phyloP scores from a whole-genome alignment of 2,888 invertebrate genomes.

The Leptinotarsa tumamoca region DNA sequence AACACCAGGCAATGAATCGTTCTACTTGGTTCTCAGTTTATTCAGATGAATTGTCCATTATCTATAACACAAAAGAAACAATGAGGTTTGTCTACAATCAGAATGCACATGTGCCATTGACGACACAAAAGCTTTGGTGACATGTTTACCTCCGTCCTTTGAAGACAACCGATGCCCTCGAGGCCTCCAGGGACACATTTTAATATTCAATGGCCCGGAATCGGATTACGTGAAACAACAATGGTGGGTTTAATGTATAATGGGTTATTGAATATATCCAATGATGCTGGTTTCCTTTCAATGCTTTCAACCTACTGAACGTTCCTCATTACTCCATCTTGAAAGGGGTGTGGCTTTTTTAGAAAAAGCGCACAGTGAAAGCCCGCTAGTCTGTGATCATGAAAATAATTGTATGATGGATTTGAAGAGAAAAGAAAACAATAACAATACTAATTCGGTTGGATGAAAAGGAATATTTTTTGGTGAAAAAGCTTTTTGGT shows the following conservation, averaged over 20 bases:
- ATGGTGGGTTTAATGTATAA: slow-evolving; percentile 33
- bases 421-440: too few relatives aligned
- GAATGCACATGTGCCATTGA: slow-evolving; percentile 38
- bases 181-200: slow-evolving; percentile 35
- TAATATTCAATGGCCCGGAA: slow-evolving; percentile 35
- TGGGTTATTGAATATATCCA: slow-evolving; percentile 36
- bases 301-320: slow-evolving; percentile 8
- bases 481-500: too few relatives aligned
- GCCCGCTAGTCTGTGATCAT: too few relatives aligned
- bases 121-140: slow-evolving; percentile 14
- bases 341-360: slow-evolving; percentile 29
- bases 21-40: not conserved
- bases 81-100: slow-evolving; percentile 49
- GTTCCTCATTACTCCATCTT: slow-evolving; percentile 31
- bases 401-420: too few relatives aligned
- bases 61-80: slow-evolving; percentile 46
- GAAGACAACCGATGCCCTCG: slow-evolving; percentile 7
- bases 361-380: too few relatives aligned
- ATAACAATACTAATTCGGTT: too few relatives aligned
- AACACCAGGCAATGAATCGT: slow-evolving; percentile 7
- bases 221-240: slow-evolving; percentile 26
- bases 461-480: too few relatives aligned
- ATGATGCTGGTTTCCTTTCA: slow-evolving; percentile 31
- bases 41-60: slow-evolving; percentile 48
- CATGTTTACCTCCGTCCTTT: slow-evolving; percentile 5